These are phyloP conservation scores for Calonectris borealis DNA, from an alignment of 2,113 vertebrate genomes.

Conservation along the genomic window DNA sequence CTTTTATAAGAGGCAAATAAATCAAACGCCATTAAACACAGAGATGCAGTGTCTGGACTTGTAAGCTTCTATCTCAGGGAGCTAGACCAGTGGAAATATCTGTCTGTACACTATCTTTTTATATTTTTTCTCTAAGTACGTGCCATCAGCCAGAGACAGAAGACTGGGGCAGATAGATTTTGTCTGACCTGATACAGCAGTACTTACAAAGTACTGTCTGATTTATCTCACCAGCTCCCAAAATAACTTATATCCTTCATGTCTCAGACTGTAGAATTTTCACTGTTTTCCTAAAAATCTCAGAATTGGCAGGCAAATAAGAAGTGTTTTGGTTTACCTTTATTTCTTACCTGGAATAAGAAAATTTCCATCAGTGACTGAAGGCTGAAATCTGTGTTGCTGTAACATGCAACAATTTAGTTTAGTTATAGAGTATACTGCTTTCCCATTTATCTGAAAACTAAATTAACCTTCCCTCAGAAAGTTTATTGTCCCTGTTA, in stretches of 20 bases:
- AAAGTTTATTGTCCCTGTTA: background rate
- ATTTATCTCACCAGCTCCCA: background rate
- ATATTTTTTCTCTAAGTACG: background rate
- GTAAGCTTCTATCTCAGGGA: background rate
- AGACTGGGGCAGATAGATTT: background rate
- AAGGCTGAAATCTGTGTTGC: background rate
- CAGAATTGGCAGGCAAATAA: background rate
- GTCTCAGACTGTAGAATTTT: background rate
- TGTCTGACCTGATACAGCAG: background rate
- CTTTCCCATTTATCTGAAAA: background rate
- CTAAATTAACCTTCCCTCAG: slow-evolving; percentile 2
- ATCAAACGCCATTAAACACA: background rate
- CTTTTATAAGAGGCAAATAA: background rate
- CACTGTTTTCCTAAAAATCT: background rate
- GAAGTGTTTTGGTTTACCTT: background rate
- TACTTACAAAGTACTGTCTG: background rate
- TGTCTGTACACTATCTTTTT: background rate
- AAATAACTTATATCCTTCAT: background rate
- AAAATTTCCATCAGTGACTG: background rate
- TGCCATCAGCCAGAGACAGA: background rate
- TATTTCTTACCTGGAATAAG: background rate
- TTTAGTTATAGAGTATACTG: background rate
- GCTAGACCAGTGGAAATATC: background rate
- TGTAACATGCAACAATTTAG: background rate
- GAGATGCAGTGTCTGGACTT: background rate